Base-by-base conservation (phyloP, 2,797 vertebrate genomes). In the Pipistrellus kuhlii region DNA sequence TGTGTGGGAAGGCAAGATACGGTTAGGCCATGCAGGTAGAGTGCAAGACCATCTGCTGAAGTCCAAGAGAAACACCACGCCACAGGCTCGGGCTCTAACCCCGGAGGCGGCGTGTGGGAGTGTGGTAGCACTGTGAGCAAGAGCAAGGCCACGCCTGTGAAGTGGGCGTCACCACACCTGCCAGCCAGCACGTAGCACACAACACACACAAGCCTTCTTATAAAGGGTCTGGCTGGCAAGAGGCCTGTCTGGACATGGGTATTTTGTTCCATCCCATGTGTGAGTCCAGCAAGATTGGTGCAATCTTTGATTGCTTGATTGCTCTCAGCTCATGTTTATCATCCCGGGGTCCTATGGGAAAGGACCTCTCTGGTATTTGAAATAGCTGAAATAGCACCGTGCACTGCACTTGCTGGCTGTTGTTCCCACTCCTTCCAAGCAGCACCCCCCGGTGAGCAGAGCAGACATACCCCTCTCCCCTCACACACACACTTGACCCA, bases 351-450 rank as follows among this genome's bases (percentile, higher is more conserved):
- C 27, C 87, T 44, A 53, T 32, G 35, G 62, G 27, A 44, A 84
- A 66, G 14, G 62, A n/a, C 3, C 20, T 23, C 9, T 0, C 25
- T 15, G 13, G 72, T 14, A 4, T 76, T 32, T 27, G n/a, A 35
- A 30, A 48, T 0, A 25, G 15, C 8, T 27, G n/a, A 35, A 30
- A 48, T 0, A 25, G 15, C 8, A 0, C 12, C 2, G 0, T 5
- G 35, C 0, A 0, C 32, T 27, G 59, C 9, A 0, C 5, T 17
- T 11, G 3, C 21, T 32, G 20, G 78, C 14, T 2, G 2, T n/a
- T 23, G 32, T 30, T 8, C 4, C 8, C 6, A 0, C 5, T 12
- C 48, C 8, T 38, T 14, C 27, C 2, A 27, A 15, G 57, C 15
- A 17, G 0, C 3, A 4, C 75, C 15, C 46, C 46, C 10, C 11